Evolutionary conservation across 2,888 invertebrate genomes (phyloP), one percentile per base, ranked within the genome.

Genomic region (Psylliodes chrysocephalus): DNA sequence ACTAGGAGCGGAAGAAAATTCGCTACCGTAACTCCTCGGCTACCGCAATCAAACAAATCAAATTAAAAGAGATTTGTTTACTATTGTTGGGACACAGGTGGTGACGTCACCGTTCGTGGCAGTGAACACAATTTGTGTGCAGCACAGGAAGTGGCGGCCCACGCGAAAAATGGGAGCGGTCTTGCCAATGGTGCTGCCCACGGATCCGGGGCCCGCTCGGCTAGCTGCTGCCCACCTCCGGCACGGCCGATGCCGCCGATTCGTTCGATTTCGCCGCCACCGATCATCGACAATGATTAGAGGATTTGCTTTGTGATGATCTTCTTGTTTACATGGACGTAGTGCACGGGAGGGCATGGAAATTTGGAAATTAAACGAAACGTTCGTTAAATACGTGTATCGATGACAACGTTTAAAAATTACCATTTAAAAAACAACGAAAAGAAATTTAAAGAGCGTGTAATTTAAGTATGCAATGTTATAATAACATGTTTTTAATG

Each of bases 111-210:
- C 46, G 46, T 15, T n/a, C n/a, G n/a, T 12, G 19, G 17, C 35
- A 76, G 57, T 18, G 38, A 51, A 18, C 28, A 59, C 40, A 59
- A 59, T 56, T 59, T 68, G 73, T 49, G 49, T 59, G 49, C 40
- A 49, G 59, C 77, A 79, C 79, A 79, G 80, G 79, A 80, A 80
- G 79, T 80, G 74, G 69, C 76, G 77, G 72, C 79, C 80, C 76
- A 80, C 80, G 76, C 79, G 12, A 66, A 66, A 68, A 72, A n/a
- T n/a, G 78, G 79, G 80, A 79, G 79, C 78, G 79, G 79, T 79
- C 78, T 77, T 78, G 79, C 78, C 79, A 78, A 78, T 77, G 78
- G 68, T 71, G 74, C 77, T 66, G 74, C 79, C 80, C 77, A 79
- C 79, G 56, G 63, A 65, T 35, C 15, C 63, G 68, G 67, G 66